phyloP scores from a whole-genome alignment of 1,140 invertebrate species.

The Antheraea pernyi region DNA sequence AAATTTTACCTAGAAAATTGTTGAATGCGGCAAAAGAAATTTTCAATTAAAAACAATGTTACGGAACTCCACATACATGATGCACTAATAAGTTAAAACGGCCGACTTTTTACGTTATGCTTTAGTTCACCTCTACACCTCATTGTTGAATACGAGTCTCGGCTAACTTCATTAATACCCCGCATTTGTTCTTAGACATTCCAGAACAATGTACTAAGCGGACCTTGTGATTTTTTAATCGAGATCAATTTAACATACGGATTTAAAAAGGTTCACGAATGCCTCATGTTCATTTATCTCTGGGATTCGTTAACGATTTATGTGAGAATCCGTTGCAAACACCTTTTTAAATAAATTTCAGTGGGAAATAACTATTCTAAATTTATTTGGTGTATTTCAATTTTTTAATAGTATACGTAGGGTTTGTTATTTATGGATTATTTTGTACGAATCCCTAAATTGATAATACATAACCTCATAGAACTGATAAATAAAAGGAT shows the following conservation, averaged over 20 bases:
- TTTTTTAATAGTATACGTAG: too few relatives aligned
- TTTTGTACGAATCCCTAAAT: too few relatives aligned
- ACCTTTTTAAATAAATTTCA: constrained; percentile 21
- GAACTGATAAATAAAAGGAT: too few relatives aligned
- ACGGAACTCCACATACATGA: background rate
- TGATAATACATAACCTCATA: too few relatives aligned
- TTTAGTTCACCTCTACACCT: constrained; percentile 66
- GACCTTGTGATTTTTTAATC: constrained; percentile 42
- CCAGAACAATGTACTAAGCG: constrained; percentile 50
- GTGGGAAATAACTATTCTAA: background rate
- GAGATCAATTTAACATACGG: constrained; percentile 54
- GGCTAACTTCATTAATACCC: constrained; percentile 61
- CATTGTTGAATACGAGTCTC: constrained; percentile 47
- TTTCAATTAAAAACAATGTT: background rate
- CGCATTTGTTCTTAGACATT: constrained; percentile 44
- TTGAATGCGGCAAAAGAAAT: background rate
- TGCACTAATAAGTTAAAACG: background rate
- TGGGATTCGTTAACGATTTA: constrained; percentile 38
- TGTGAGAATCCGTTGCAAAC: constrained; percentile 42
- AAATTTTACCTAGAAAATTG: too few relatives aligned
- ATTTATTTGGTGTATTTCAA: too few relatives aligned
- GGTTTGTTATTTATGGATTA: too few relatives aligned
- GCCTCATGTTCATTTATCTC: constrained; percentile 43
- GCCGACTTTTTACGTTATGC: constrained; percentile 61
- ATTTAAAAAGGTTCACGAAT: constrained; percentile 25